A percentile compares a stretch with the other conserved stretches of the same genome.
phyloP scores from a whole-genome alignment of 1,140 invertebrate species.

The Acyrthosiphon pisum region DNA sequence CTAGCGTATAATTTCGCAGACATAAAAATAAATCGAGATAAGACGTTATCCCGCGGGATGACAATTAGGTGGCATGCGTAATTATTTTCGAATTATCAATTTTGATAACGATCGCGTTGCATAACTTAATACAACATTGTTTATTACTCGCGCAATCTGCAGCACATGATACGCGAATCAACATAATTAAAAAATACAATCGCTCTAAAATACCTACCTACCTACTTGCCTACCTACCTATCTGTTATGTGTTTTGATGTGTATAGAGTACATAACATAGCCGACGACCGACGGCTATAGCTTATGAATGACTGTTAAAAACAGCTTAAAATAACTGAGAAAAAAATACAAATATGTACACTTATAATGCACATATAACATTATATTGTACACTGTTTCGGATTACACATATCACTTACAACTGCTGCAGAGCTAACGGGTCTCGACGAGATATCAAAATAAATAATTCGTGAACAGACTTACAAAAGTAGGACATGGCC shows the following conservation, averaged over 20 bases:
- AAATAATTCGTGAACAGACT: slow-evolving; percentile 27
- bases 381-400: not conserved
- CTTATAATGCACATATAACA: not conserved
- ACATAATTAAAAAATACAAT: not conserved
- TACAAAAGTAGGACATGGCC: slow-evolving; percentile 29
- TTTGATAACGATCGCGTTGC: not conserved
- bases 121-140: not conserved
- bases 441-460: not conserved
- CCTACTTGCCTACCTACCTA: not conserved
- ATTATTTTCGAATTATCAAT: not conserved
- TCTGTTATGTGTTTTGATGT: not conserved
- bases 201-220: not conserved
- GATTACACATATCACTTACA: not conserved
- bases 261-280: not conserved
- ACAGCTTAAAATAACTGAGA: not conserved
- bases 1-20: not conserved
- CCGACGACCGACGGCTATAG: not conserved
- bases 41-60: not conserved
- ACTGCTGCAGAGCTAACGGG: not conserved
- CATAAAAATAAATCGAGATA: not conserved
- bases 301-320: not conserved
- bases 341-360: not conserved
- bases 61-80: not conserved
- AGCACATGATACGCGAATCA: not conserved
- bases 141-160: slow-evolving; percentile 1